Conservation (phyloP, 2,113 vertebrate genomes). For the Oreochromis spilurus region DNA sequence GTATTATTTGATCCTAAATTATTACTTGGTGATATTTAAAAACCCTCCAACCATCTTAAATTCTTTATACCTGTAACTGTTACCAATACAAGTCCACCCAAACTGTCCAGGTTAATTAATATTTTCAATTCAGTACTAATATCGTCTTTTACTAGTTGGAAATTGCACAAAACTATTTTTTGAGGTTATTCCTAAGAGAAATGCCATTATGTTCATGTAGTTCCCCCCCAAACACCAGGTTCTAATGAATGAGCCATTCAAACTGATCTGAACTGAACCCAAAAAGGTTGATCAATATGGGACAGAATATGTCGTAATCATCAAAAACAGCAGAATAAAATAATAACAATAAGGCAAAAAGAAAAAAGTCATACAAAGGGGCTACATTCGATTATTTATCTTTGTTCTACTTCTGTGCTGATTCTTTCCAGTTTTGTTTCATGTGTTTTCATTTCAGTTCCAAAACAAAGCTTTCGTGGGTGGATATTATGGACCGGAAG, state of each 20-base stretch:
- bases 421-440: background rate
- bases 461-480: background rate
- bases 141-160: background rate
- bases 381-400: background rate
- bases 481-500: background rate
- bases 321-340: background rate
- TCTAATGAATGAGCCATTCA: background rate
- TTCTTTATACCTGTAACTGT: background rate
- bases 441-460: background rate
- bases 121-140: background rate
- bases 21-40: background rate
- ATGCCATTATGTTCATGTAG: background rate
- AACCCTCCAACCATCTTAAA: background rate
- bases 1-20: background rate
- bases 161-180: background rate
- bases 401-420: background rate
- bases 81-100: background rate
- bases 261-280: background rate
- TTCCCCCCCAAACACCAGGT: background rate
- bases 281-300: background rate
- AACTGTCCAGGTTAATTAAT: background rate
- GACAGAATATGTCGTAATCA: background rate
- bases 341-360: background rate
- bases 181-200: background rate
- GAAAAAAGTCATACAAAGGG: background rate